These are phyloP conservation scores for Solea senegalensis DNA, from an alignment of 2,113 vertebrate species.

Conservation along the genomic window DNA sequence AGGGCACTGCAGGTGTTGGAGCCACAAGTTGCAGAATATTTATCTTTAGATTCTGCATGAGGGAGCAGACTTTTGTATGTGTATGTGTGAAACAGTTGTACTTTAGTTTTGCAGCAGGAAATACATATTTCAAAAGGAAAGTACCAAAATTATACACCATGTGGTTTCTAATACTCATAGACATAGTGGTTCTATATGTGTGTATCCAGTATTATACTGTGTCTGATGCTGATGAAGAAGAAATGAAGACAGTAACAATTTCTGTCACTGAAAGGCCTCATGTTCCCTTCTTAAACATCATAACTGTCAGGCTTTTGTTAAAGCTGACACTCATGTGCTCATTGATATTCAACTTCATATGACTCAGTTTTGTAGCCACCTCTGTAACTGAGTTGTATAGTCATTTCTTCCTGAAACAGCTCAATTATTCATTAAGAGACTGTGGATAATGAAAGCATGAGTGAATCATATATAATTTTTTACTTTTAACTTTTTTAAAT, in stretches of 20 bases:
- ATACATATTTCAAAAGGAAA: too few relatives aligned
- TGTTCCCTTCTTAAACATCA: conserved; percentile 23
- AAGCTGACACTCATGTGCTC: conserved; percentile 51
- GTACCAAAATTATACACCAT: not conserved
- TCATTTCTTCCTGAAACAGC: conserved; percentile 30
- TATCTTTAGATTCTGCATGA: too few relatives aligned
- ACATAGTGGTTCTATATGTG: not conserved
- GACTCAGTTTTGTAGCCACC: conserved; percentile 58
- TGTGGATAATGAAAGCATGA: not conserved
- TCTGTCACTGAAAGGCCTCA: conserved; percentile 48
- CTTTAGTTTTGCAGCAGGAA: too few relatives aligned
- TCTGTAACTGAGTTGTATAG: conserved; percentile 59
- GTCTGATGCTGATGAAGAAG: conserved; percentile 20
- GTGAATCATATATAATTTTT: not conserved
- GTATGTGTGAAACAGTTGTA: too few relatives aligned
- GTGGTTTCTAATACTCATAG: not conserved
- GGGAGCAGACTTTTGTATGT: too few relatives aligned
- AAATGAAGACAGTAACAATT: conserved; percentile 25
- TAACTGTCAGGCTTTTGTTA: conserved; percentile 61
- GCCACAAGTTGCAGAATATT: too few relatives aligned
- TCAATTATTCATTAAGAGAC: conserved; percentile 12
- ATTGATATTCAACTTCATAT: conserved; percentile 55
- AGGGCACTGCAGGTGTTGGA: too few relatives aligned
- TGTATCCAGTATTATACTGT: conserved; percentile 9
- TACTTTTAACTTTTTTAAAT: not conserved